Conservation (phyloP, 37 sponge, comb jelly and placozoan genomes). For the Amphimedon queenslandica region DNA sequence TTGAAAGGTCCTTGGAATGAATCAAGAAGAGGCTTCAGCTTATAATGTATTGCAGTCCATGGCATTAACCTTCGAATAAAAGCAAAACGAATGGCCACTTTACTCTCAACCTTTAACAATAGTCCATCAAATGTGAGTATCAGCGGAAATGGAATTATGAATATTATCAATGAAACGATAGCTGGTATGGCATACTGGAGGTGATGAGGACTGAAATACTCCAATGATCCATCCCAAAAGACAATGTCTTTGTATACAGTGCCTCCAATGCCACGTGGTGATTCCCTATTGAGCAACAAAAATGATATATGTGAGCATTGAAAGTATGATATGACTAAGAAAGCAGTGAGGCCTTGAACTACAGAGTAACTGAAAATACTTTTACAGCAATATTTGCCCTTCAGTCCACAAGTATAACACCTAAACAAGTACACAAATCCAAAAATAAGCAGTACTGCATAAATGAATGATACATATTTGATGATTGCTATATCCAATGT, state of each 20-base stretch:
- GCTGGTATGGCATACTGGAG: neutral
- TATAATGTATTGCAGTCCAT: neutral
- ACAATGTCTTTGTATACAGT: neutral
- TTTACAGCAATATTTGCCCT: neutral
- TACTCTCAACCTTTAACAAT: neutral
- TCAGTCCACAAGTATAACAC: neutral
- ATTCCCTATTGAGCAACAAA: constrained; percentile 8
- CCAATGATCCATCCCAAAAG: neutral
- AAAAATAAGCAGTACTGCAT: constrained; percentile 24
- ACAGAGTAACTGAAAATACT: neutral
- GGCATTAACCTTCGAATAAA: neutral
- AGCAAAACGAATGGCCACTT: neutral
- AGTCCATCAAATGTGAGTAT: neutral
- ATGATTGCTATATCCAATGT: constrained; percentile 22
- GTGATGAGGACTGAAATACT: neutral
- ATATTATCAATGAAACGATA: neutral
- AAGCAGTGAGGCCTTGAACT: constrained; percentile 25
- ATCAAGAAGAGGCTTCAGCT: neutral
- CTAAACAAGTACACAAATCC: neutral
- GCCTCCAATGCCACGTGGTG: neutral
- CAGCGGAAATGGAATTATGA: neutral
- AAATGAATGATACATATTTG: constrained; percentile 34
- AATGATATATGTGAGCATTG: constrained; percentile 36
- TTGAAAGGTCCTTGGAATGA: constrained; percentile 1
- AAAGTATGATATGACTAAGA: constrained; percentile 32